Conservation (phyloP, 2,113 vertebrate genomes). For the Elephantulus edwardii region DNA sequence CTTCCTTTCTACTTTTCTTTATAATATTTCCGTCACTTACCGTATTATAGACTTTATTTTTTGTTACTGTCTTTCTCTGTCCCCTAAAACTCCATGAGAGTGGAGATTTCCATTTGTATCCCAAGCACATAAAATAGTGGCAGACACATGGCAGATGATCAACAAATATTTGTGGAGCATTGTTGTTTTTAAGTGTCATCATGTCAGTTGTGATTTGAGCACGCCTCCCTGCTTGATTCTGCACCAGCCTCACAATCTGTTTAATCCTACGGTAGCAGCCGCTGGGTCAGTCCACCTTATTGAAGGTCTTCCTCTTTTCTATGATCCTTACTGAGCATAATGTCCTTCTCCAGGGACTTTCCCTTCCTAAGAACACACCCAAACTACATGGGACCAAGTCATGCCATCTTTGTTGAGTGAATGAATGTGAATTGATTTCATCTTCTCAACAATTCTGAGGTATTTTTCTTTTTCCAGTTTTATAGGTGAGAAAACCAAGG, state of each 20-base stretch:
- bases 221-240: neutral
- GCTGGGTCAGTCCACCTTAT: neutral
- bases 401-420: neutral
- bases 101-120: neutral
- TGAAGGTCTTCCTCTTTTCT: neutral
- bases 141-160: too few relatives aligned
- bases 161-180: neutral
- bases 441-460: neutral
- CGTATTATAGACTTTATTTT: neutral
- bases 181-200: neutral
- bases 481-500: neutral
- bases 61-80: neutral
- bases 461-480: neutral
- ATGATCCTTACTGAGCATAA: neutral
- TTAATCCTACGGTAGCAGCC: neutral
- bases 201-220: neutral
- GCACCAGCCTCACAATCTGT: neutral
- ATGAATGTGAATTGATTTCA: neutral
- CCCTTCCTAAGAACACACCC: neutral
- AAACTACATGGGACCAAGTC: neutral
- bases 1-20: neutral
- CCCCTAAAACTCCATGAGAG: neutral
- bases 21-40: too few relatives aligned
- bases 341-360: neutral
- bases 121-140: neutral